These are phyloP conservation scores for Lacerta viridis DNA, from an alignment of 2,797 vertebrate genomes.

Conservation along the genomic window DNA sequence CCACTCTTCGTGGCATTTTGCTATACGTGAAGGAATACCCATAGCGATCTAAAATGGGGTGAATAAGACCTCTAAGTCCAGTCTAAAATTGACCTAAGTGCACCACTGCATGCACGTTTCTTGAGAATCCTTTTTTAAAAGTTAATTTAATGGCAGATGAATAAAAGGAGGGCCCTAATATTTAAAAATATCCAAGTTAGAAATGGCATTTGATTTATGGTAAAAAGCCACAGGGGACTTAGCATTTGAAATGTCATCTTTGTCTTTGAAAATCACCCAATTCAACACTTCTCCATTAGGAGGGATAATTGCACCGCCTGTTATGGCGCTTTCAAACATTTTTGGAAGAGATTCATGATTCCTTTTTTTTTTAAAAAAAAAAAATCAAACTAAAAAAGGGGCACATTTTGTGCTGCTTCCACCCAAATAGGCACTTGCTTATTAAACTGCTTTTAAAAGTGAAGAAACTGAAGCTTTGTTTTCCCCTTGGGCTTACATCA, in stretches of 20 bases:
- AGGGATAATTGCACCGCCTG: background rate
- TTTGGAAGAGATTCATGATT: background rate
- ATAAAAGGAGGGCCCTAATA: background rate
- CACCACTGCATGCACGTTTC: background rate
- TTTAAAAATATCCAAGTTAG: background rate
- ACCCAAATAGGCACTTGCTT: fast-evolving
- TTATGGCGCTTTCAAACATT: background rate
- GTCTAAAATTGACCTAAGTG: background rate
- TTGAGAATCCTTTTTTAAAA: constrained; percentile 13
- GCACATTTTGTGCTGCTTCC: background rate
- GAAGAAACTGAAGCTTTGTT: background rate
- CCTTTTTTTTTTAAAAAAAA: no score
- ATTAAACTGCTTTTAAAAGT: fast-evolving
- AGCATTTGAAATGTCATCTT: constrained; percentile 2
- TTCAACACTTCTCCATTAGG: background rate
- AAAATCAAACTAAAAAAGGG: no score
- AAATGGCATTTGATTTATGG: constrained; percentile 5
- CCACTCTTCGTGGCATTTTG: background rate
- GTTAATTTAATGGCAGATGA: background rate
- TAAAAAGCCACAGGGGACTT: background rate
- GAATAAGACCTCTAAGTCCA: background rate
- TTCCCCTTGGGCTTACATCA: background rate
- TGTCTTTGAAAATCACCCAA: background rate
- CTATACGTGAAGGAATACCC: background rate
- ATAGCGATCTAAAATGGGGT: background rate